A percentile compares a stretch with the other conserved stretches of the same genome.
Conservation (phyloP, 1,140 invertebrate species). For the Calliopsis andreniformis region DNA sequence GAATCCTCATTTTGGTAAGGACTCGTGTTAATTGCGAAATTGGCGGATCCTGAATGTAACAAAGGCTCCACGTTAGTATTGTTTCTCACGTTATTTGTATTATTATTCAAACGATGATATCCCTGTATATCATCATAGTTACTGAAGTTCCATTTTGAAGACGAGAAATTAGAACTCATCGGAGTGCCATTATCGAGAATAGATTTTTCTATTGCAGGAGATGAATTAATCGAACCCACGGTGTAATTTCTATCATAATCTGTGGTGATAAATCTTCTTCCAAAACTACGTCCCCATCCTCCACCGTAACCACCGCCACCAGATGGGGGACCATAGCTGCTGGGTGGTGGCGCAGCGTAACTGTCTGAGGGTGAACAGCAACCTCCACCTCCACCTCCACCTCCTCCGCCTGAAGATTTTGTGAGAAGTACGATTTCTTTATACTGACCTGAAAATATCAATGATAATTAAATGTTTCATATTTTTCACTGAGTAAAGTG, state of each 20-base stretch:
- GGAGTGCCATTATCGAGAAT: neutral
- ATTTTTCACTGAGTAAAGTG: neutral
- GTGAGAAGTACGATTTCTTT: conserved; percentile 77
- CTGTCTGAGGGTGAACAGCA: conserved; percentile 56
- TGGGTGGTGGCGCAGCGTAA: conserved; percentile 66
- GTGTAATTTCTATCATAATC: neutral
- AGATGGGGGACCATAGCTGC: conserved; percentile 36
- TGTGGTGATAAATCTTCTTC: conserved; percentile 55
- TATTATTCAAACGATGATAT: neutral
- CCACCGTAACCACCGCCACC: conserved; percentile 64
- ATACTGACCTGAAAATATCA: conserved; percentile 53
- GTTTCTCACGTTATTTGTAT: neutral
- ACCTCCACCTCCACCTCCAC: conserved; percentile 50
- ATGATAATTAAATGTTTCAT: neutral
- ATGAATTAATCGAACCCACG: neutral
- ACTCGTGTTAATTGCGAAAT: neutral
- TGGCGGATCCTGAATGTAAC: neutral
- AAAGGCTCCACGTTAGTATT: neutral
- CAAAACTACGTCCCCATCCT: conserved; percentile 77
- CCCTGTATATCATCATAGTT: neutral
- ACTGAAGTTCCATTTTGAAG: conserved; percentile 16
- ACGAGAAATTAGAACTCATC: neutral
- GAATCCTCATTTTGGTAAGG: neutral
- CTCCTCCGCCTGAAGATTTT: conserved; percentile 66
- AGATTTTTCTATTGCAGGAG: neutral